Conservation (phyloP, 2,113 vertebrate species). For the Oryzias javanicus region DNA sequence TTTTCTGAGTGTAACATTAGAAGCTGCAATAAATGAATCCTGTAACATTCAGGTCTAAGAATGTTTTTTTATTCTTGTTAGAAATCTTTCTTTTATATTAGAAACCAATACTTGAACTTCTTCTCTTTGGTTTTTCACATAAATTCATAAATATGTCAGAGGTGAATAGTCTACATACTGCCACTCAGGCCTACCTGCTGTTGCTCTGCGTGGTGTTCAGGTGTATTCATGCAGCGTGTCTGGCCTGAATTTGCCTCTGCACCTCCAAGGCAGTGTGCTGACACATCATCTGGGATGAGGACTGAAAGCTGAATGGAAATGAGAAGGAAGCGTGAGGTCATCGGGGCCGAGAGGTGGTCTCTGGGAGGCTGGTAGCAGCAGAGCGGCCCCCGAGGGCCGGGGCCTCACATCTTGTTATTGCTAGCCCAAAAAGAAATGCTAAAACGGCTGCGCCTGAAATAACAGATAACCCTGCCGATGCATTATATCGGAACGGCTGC, state of each 20-base stretch:
- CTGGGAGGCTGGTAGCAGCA: slow-evolving; percentile 63
- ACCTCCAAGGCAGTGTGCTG: slow-evolving; percentile 6
- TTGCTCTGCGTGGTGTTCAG: not conserved
- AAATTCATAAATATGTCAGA: no score
- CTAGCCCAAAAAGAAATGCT: slow-evolving; percentile 54
- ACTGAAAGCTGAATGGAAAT: slow-evolving; percentile 52
- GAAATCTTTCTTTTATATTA: no score
- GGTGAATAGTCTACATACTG: no score
- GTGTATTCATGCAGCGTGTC: slow-evolving; percentile 20
- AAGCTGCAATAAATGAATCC: no score
- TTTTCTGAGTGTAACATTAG: no score
- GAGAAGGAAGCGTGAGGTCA: slow-evolving; percentile 40
- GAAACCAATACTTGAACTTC: no score
- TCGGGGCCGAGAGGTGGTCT: slow-evolving; percentile 55
- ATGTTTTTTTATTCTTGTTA: no score
- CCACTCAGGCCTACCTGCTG: no score
- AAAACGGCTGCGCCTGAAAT: slow-evolving; percentile 63
- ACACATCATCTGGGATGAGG: slow-evolving; percentile 34
- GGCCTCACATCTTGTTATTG: slow-evolving; percentile 66
- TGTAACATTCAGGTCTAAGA: no score
- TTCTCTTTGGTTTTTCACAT: no score
- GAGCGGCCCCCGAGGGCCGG: slow-evolving; percentile 45
- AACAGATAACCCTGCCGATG: slow-evolving; percentile 70
- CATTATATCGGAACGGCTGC: slow-evolving; percentile 63
- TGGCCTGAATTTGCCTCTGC: slow-evolving; percentile 26